These are phyloP conservation scores for Xenus cinereus DNA, from an alignment of 2,113 vertebrate genomes.

Conservation along the genomic window DNA sequence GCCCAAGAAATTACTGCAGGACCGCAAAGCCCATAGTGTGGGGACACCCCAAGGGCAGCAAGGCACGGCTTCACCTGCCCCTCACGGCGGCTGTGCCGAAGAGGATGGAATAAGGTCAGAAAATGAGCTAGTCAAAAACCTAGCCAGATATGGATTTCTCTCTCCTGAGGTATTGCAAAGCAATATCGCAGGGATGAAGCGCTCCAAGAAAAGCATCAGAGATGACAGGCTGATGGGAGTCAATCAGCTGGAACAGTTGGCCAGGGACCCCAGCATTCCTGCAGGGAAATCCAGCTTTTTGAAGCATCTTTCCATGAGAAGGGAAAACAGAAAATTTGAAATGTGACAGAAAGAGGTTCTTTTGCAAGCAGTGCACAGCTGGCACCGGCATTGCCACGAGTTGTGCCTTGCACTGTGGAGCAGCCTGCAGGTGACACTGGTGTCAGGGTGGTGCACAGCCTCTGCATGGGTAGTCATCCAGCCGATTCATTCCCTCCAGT, in stretches of 20 bases:
- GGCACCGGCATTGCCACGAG: fast-evolving
- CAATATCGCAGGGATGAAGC: background rate
- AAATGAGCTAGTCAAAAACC: background rate
- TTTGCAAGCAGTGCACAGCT: background rate
- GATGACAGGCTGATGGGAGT: background rate
- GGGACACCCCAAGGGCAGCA: background rate
- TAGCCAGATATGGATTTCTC: background rate
- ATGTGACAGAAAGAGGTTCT: background rate
- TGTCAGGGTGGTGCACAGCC: background rate
- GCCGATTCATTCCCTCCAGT: background rate
- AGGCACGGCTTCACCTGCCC: background rate
- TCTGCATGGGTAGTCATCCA: background rate
- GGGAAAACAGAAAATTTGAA: background rate
- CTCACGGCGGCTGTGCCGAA: background rate
- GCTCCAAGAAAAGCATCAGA: background rate
- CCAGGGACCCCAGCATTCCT: background rate
- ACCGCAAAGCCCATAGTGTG: background rate
- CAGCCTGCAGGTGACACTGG: background rate
- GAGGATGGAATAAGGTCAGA: background rate
- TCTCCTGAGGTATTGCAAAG: background rate
- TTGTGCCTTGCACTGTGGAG: background rate
- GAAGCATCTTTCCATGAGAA: background rate
- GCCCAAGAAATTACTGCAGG: background rate
- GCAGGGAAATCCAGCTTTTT: background rate
- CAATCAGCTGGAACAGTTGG: conserved; percentile 7